phyloP scores from a whole-genome alignment of 2,888 invertebrate species.

The Plemyria rubiginata region DNA sequence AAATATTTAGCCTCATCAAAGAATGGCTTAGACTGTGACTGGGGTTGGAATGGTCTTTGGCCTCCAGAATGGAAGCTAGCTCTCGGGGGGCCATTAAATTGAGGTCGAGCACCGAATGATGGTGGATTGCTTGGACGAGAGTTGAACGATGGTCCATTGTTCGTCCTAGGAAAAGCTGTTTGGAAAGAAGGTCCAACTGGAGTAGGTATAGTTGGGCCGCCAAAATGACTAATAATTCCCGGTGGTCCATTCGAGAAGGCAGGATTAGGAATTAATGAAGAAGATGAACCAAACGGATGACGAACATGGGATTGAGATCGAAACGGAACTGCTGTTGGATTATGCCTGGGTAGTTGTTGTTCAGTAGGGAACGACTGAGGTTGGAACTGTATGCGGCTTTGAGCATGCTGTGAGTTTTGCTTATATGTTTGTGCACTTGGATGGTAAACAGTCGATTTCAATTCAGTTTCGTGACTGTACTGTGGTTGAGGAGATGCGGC shows the following conservation, averaged over 20 bases:
- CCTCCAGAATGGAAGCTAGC: slow-evolving; percentile 78
- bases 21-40: slow-evolving; percentile 67
- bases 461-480: slow-evolving; percentile 51
- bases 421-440: slow-evolving; percentile 59
- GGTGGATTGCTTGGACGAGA: slow-evolving; percentile 63
- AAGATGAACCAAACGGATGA: slow-evolving; percentile 66
- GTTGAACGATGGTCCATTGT: slow-evolving; percentile 62
- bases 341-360: slow-evolving; percentile 76
- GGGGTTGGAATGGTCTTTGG: slow-evolving; percentile 80
- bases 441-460: slow-evolving; percentile 54
- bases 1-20: slow-evolving; percentile 82
- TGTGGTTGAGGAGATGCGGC: slow-evolving; percentile 64
- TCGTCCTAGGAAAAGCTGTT: slow-evolving; percentile 65
- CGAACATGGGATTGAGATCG: slow-evolving; percentile 64
- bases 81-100: slow-evolving; percentile 74
- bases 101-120: slow-evolving; percentile 63
- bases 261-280: slow-evolving; percentile 59
- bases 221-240: slow-evolving; percentile 58
- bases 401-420: slow-evolving; percentile 64
- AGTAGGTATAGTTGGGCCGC: slow-evolving; percentile 65
- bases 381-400: slow-evolving; percentile 78
- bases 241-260: slow-evolving; percentile 65
- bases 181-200: slow-evolving; percentile 65
- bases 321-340: slow-evolving; percentile 70
- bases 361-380: slow-evolving; percentile 71